phyloP scores from a whole-genome alignment of 2,113 vertebrate genomes.

The Oxyruncus cristatus region DNA sequence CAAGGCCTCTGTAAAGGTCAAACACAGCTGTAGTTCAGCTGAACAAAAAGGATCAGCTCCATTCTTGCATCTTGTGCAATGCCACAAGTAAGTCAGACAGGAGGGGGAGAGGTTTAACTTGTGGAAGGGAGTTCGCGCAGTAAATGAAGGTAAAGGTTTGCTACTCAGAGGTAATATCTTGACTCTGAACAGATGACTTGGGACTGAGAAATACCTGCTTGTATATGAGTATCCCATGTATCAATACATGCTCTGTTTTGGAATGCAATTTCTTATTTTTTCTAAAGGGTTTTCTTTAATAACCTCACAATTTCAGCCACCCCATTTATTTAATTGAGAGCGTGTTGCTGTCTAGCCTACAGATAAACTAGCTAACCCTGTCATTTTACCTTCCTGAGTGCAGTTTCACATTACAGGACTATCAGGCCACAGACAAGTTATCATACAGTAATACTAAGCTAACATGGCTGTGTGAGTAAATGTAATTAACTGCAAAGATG shows the following conservation, averaged over 20 bases:
- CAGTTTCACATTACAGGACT: constrained; percentile 19
- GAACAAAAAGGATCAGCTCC: not conserved
- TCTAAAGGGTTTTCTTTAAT: not conserved
- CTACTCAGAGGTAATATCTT: not conserved
- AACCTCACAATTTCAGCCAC: not conserved
- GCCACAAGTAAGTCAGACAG: too few species aligned
- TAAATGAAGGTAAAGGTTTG: not conserved
- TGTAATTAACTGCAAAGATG: constrained; percentile 63
- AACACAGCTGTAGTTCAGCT: not conserved
- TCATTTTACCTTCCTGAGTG: constrained; percentile 38
- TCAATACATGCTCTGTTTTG: not conserved
- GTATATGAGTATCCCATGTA: not conserved
- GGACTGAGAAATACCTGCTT: not conserved
- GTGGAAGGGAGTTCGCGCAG: not conserved
- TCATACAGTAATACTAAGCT: constrained; percentile 55
- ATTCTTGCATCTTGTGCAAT: not conserved
- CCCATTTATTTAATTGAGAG: constrained; percentile 35
- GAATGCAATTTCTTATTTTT: not conserved
- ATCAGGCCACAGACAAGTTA: constrained; percentile 53
- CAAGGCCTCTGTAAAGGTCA: not conserved
- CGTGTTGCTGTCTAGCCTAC: not conserved
- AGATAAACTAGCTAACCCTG: constrained; percentile 39
- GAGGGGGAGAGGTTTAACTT: not conserved
- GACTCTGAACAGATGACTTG: not conserved
- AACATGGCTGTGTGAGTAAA: constrained; percentile 41